Conservation (phyloP, 35 echinoderm and acorn worm genomes). For the Holothuria glaberrima region DNA sequence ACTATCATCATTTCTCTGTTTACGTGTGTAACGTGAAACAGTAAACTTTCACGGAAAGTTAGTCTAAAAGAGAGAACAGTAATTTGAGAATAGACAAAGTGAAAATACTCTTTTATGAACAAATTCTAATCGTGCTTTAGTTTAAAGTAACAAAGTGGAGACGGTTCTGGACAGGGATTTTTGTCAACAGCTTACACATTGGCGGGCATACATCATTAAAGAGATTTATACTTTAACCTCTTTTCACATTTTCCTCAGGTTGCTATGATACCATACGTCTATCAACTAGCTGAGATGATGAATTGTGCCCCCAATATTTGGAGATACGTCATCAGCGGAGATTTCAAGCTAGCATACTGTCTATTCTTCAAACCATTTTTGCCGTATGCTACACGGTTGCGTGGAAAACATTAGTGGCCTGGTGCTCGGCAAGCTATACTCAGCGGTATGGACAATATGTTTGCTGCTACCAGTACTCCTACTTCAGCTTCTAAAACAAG, state of each 20-base stretch:
- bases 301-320: slow-evolving; percentile 32
- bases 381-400: slow-evolving; percentile 17
- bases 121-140: too few relatives aligned
- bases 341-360: background rate
- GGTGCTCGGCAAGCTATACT: slow-evolving; percentile 26
- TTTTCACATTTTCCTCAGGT: background rate
- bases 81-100: too few relatives aligned
- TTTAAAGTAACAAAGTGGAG: too few relatives aligned
- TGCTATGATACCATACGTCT: background rate
- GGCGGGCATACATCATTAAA: too few relatives aligned
- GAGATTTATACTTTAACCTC: background rate
- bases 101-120: too few relatives aligned
- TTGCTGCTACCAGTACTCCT: slow-evolving; percentile 10
- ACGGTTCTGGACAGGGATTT: too few relatives aligned
- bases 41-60: too few relatives aligned
- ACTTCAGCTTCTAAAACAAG: background rate
- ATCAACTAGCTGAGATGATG: background rate
- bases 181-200: too few relatives aligned
- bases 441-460: slow-evolving; percentile 41
- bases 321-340: background rate
- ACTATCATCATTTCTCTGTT: too few relatives aligned
- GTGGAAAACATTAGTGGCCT: slow-evolving; percentile 20
- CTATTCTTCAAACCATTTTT: slow-evolving; percentile 38
- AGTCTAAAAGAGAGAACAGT: too few relatives aligned
- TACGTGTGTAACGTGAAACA: too few relatives aligned